Evolutionary conservation across 2,113 vertebrate genomes (phyloP).

Genomic region (Nettapus auritus): DNA sequence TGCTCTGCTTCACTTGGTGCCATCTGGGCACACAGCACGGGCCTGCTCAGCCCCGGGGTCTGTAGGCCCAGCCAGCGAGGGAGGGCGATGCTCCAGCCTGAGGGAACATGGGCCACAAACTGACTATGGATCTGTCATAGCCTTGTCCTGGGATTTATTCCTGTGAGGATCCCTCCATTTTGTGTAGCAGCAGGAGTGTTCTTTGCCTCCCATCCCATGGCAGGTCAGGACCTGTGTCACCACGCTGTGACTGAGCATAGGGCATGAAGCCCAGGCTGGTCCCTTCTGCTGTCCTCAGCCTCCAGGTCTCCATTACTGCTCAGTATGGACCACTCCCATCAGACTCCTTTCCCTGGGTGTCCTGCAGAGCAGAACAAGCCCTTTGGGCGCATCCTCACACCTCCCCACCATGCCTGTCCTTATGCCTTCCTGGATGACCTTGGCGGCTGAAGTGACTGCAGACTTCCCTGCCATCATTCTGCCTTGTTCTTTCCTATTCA

Average conservation of each 20-base stretch:
- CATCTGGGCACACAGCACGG: rapidly evolving
- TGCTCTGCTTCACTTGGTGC: background rate
- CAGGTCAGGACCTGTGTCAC: background rate
- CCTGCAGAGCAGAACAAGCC: background rate
- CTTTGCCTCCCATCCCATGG: rapidly evolving
- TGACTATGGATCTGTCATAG: background rate
- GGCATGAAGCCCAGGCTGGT: background rate
- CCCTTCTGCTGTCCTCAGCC: background rate
- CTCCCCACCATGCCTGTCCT: background rate
- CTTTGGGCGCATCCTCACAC: background rate
- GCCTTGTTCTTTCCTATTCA: background rate
- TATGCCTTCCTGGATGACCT: background rate
- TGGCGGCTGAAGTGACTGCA: background rate
- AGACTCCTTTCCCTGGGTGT: background rate
- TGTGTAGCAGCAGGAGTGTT: background rate
- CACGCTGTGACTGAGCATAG: background rate
- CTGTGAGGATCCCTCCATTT: background rate
- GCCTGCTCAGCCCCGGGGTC: background rate
- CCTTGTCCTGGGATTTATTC: background rate
- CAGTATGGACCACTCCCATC: background rate
- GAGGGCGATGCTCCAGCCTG: background rate
- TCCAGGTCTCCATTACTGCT: background rate
- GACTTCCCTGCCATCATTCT: background rate
- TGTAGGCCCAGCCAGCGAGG: background rate
- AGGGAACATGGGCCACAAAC: background rate